A percentile compares a stretch with the other conserved stretches of the same genome.
Conservation (phyloP, 2,888 invertebrate genomes). For the Caenorhabditis virilis region DNA sequence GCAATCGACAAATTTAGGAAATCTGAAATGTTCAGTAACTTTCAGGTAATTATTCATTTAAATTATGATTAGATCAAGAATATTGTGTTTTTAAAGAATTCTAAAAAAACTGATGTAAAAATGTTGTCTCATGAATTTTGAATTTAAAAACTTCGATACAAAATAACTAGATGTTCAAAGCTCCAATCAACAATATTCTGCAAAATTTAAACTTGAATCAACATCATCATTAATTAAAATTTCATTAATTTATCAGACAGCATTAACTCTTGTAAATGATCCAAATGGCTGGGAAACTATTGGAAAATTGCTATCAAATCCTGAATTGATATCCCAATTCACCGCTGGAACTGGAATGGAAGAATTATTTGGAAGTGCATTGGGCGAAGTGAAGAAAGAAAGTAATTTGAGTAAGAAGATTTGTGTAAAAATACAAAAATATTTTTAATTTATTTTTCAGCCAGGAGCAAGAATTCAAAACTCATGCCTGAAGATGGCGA, state of each 20-base stretch:
- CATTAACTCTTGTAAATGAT: slow-evolving; percentile 63
- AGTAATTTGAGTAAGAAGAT: slow-evolving; percentile 15
- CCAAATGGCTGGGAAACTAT: slow-evolving; percentile 67
- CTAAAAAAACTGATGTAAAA: no score
- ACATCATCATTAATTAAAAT: no score
- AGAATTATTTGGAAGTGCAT: slow-evolving; percentile 52
- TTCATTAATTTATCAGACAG: slow-evolving; percentile 62
- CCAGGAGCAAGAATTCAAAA: slow-evolving; percentile 37
- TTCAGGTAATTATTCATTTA: slow-evolving; percentile 50
- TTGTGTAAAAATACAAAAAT: not conserved
- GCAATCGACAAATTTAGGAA: slow-evolving; percentile 65
- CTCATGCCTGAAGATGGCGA: slow-evolving; percentile 61
- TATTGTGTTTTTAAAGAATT: no score
- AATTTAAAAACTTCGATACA: no score
- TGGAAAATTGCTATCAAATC: slow-evolving; percentile 64
- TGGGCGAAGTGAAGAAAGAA: slow-evolving; percentile 48
- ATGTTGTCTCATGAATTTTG: no score
- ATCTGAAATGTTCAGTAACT: slow-evolving; percentile 67
- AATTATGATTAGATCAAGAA: no score
- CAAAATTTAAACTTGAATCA: no score
- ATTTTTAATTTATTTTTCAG: slow-evolving; percentile 12
- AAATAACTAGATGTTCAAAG: no score
- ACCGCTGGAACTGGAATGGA: slow-evolving; percentile 52
- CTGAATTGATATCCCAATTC: slow-evolving; percentile 65
- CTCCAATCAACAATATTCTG: no score